Conservation (phyloP, 2,888 invertebrate species). For the Drosophila subquinaria region DNA sequence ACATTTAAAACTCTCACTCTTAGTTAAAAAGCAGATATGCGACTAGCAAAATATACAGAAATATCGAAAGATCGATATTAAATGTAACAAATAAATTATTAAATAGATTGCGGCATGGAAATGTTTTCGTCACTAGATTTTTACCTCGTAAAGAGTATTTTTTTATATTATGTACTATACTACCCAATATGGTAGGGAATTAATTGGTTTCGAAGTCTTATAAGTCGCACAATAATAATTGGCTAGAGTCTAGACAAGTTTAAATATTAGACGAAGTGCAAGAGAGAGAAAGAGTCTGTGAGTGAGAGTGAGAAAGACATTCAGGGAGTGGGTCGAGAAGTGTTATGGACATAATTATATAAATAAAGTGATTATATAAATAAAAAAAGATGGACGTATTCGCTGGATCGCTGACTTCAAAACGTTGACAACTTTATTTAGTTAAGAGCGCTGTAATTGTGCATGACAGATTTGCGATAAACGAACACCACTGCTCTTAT, state of each 20-base stretch:
- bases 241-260: not conserved
- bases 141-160: no score
- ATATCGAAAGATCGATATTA: no score
- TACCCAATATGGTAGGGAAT: no score
- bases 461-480: constrained; percentile 63
- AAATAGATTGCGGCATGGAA: no score
- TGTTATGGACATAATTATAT: constrained; percentile 13
- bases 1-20: no score
- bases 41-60: no score
- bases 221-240: not conserved
- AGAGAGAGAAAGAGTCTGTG: not conserved
- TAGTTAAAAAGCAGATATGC: no score
- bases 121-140: no score
- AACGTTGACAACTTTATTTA: constrained; percentile 38
- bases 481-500: constrained; percentile 32
- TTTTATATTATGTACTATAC: no score
- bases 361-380: constrained; percentile 1
- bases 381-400: not conserved
- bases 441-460: constrained; percentile 59
- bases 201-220: no score
- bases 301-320: not conserved
- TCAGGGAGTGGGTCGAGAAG: not conserved
- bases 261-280: not conserved
- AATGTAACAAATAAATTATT: no score
- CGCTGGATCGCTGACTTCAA: constrained; percentile 8